Evolutionary conservation across 2,113 vertebrate genomes (phyloP), one percentile per base, ranked within the genome.

Genomic region (Mystacornis crossleyi): DNA sequence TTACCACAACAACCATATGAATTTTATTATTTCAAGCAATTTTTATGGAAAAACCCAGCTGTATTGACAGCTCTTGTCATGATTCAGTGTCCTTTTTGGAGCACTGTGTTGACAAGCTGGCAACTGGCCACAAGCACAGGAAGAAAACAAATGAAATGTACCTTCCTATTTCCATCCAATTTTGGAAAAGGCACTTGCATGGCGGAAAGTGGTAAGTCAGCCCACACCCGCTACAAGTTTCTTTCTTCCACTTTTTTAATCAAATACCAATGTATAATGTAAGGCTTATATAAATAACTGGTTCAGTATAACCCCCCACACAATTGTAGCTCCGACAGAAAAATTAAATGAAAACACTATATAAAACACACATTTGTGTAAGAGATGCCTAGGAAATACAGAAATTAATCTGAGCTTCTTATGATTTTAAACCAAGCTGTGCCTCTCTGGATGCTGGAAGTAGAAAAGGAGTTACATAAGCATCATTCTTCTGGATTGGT

Each of bases 11-110:
- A 80, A 60, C 36, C 25, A 26, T 18, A 45, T 10, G 24, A 75
- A 94, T 38, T 31, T 90, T 73, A 79, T 81, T 94, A 28, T 92
- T 93, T 91, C 61, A 45, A 9, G 5, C 48, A 48, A 45, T 81
- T 94, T 74, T 50, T 57, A 45, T 33, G 14, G 65, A 82, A 94
- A 95, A 93, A 40, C 53, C 67, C 81, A 85, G 80, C 48, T 82
- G 65, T 28, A 72, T 65, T 89, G 83, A 91, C 77, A 87, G 73
- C 17, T 81, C 43, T 81, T 91, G 77, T 71, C 89, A 67, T 79
- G 86, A 96, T 72, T 95, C 91, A 89, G 23, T 81, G 86, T 89
- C 77, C 83, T 93, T 75, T 64, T 60, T 20, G 29, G 65, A 93
- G 65, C 53, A 75, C 11, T 45, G 90, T 26, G 26, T 45, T 85